Evolutionary conservation across 2,888 invertebrate genomes (phyloP), one percentile per base, ranked within the genome.

Genomic region (Cepaea hortensis): DNA sequence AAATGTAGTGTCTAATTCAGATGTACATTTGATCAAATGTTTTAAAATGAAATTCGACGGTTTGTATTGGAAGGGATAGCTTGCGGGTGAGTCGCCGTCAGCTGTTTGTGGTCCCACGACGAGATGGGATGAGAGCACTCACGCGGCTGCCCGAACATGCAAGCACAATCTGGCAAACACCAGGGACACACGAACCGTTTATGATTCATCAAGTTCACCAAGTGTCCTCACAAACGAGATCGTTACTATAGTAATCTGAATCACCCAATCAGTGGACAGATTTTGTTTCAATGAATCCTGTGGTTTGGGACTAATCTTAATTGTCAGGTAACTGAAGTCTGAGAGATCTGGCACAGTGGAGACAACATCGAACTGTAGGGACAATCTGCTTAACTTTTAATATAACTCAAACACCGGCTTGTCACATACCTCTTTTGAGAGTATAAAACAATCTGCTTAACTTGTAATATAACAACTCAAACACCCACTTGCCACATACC

Each of bases 41-140:
- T 68, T 68, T 68, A 68, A 68, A 68, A 68, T 68, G 15, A 50
- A 48, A 75, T 75, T 75, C 75, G 75, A 50, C 15, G 15, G 75
- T 75, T 75, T 50, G 75, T 75, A 15, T 15, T 18, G 48, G n/a
- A 6, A 20, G 68, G 18, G 18, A 20, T 68, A 2, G 55, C 55
- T 55, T 11, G 84, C 48, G 11, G n/a, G 11, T 61, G 65, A 84
- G 62, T 65, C 15, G 76, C 4, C 48, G 84, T 84, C 84, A 84
- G 84, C 62, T 84, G 84, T 76, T 76, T 84, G n/a, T 55, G 84
- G 84, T 84, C 76, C 76, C 84, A 84, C 46, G 75, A 61, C 84
- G 23, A n/a, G 61, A 4, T 35, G 48, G 65, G 15, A 20, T 68
- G 46, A 76, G 84, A 76, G 35, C 65, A 50, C 76, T 62, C 61